Conservation (phyloP, 2,113 vertebrate genomes). For the Oxyruncus cristatus region DNA sequence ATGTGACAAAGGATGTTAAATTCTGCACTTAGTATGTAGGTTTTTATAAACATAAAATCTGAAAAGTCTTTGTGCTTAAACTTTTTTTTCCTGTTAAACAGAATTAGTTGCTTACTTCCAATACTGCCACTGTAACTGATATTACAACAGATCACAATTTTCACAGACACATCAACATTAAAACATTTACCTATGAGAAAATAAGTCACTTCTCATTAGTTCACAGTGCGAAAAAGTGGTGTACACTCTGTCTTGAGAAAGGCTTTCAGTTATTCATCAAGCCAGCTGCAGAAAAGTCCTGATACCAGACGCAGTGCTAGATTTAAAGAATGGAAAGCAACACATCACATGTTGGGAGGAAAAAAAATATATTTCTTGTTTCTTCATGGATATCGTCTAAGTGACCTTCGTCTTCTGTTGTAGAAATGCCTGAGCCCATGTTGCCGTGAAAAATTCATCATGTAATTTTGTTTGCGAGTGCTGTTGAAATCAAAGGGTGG, state of each 20-base stretch:
- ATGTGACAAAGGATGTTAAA: slow-evolving; percentile 76
- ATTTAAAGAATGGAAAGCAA: slow-evolving; percentile 74
- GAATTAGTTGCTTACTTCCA: slow-evolving; percentile 78
- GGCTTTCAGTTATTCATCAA: slow-evolving; percentile 70
- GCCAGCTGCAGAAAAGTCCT: slow-evolving; percentile 75
- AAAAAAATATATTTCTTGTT: slow-evolving; percentile 69
- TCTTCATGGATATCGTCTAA: slow-evolving; percentile 88
- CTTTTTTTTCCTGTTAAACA: slow-evolving; percentile 71
- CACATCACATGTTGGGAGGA: slow-evolving; percentile 73
- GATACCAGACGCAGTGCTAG: slow-evolving; percentile 72
- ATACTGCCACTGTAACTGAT: slow-evolving; percentile 82
- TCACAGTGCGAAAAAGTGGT: slow-evolving; percentile 84
- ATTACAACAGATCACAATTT: slow-evolving; percentile 82
- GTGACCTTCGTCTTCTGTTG: slow-evolving; percentile 95
- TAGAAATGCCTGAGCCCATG: slow-evolving; percentile 95
- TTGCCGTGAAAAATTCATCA: slow-evolving; percentile 99
- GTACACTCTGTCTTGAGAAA: slow-evolving; percentile 72
- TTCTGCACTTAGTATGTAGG: slow-evolving; percentile 71
- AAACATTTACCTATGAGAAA: slow-evolving; percentile 82
- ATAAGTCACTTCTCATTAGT: slow-evolving; percentile 82
- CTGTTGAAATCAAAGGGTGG: slow-evolving; percentile 76
- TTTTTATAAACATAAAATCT: slow-evolving; percentile 73
- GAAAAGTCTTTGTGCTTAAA: slow-evolving; percentile 80
- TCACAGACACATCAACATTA: slow-evolving; percentile 79
- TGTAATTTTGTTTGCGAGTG: slow-evolving; percentile 99